Base-by-base conservation (phyloP, 2,113 vertebrate genomes). In the Thalassarche chlororhynchos region DNA sequence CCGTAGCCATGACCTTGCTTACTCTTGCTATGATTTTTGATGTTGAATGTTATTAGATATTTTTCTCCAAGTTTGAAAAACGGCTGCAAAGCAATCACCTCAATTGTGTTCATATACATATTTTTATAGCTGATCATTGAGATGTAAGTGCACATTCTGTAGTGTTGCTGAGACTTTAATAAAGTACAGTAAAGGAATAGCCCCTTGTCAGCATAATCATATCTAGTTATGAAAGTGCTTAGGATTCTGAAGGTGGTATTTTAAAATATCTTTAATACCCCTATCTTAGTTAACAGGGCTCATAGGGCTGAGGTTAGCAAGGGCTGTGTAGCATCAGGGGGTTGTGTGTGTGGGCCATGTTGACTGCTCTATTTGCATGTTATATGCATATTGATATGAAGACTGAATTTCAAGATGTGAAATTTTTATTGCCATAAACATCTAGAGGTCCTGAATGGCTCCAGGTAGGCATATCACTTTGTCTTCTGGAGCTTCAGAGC, bases 81-180 rank as follows among this genome's bases (percentile, higher is more conserved):
- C 4, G 0, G 4, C n/a, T 31, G 15, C 40, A 57, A 38, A 5
- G 1, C 25, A 51, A 2, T 81, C 47, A 10, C 29, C n/a, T 64
- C 47, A 42, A 4, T 61, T 91, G 42, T 25, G 61, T 65, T 94
- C 21, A 42, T 28, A 12, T 57, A 17, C 17, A 8, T 60, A 38
- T 8, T 93, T 94, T 95, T 89, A 77, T 70, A 82, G 52, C 60
- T 71, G 24, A 34, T 89, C 31, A 77, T 26, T n/a, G 55, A 70
- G 32, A 58, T n/a, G 8, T n/a, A 40, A 62, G 40, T 75, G 21
- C 1, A 6, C 38, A 57, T 96, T 87, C 54, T 74, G 10, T 86
- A 72, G 84, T 25, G 51, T 70, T 77, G n/a, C 58, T 82, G 65
- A 81, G 60, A 10, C 64, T 88, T 96, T 62, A 92, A 21, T 90